Percentiles rank a stretch among this genome's conserved stretches.
Evolutionary conservation across 2,888 invertebrate species (phyloP).

Genomic region (Lumbricus terrestris): DNA sequence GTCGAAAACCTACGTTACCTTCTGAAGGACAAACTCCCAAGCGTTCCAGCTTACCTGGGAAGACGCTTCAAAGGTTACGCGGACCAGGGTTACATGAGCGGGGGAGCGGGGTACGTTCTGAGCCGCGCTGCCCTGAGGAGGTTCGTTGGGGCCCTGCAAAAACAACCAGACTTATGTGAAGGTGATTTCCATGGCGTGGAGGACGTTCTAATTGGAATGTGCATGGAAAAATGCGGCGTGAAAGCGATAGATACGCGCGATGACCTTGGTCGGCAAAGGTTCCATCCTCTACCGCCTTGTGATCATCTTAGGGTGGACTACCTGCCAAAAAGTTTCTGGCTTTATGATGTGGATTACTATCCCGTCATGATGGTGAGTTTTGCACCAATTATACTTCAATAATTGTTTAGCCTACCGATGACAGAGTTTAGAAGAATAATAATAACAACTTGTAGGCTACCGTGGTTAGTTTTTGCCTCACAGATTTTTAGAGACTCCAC

Average conservation of each 20-base stretch:
- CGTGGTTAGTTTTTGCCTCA: no score
- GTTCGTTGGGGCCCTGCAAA: constrained; percentile 70
- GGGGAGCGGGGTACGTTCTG: constrained; percentile 80
- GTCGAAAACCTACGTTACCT: constrained; percentile 91
- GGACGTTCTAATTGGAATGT: constrained; percentile 89
- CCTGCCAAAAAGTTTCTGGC: constrained; percentile 75
- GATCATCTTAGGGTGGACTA: constrained; percentile 87
- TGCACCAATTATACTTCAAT: neutral
- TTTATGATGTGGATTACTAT: constrained; percentile 90
- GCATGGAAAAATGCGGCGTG: constrained; percentile 81
- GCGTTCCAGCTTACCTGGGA: constrained; percentile 76
- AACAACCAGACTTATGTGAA: neutral
- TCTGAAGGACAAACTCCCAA: constrained; percentile 73
- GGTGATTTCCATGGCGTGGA: constrained; percentile 73
- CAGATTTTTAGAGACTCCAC: no score
- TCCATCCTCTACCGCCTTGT: constrained; percentile 91
- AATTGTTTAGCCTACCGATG: neutral
- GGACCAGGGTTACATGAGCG: constrained; percentile 60
- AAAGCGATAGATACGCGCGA: constrained; percentile 85
- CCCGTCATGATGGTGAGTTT: constrained; percentile 75
- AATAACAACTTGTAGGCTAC: no score
- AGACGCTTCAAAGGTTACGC: constrained; percentile 51
- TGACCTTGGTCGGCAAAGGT: constrained; percentile 78
- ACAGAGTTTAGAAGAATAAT: no score
- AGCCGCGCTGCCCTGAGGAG: constrained; percentile 75